phyloP scores from a whole-genome alignment of 1,140 invertebrate species.

The Eriocheir sinensis region DNA sequence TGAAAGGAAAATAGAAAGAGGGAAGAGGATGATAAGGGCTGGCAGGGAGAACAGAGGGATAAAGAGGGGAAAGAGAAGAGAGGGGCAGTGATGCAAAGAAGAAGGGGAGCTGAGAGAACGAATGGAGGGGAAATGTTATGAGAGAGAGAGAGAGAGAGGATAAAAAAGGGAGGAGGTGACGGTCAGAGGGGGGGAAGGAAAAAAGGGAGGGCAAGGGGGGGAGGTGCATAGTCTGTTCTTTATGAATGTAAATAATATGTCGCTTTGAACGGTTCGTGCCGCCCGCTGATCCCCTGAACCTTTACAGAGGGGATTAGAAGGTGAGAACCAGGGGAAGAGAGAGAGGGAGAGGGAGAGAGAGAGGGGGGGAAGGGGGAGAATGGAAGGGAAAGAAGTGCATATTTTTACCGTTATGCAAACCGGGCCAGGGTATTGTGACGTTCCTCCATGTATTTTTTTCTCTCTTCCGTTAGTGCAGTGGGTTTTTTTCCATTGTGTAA shows the following conservation, averaged over 20 bases:
- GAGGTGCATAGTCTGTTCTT: background rate
- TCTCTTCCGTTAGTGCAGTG: background rate
- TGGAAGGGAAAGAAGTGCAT: background rate
- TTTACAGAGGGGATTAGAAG: too few species aligned
- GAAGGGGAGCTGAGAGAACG: background rate
- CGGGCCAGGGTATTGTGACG: too few species aligned
- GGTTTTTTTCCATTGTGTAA: background rate
- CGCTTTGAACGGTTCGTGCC: conserved; percentile 6
- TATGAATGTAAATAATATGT: conserved; percentile 27
- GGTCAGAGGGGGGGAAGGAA: background rate
- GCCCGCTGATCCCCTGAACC: background rate
- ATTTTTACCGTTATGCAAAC: background rate
- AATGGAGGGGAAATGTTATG: background rate
- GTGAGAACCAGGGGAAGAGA: background rate
- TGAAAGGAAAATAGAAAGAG: too few species aligned
- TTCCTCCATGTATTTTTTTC: background rate
- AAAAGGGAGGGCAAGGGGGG: background rate
- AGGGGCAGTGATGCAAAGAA: background rate
- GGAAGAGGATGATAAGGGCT: background rate
- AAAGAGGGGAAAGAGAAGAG: background rate
- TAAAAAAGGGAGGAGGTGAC: background rate
- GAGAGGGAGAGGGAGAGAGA: conserved; percentile 20
- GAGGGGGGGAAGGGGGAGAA: too few species aligned
- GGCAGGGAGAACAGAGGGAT: background rate
- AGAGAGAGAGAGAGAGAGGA: conserved; percentile 32